A percentile compares a stretch with the other conserved stretches of the same genome.
phyloP scores from a whole-genome alignment of 2,113 vertebrate species.

The Peromyscus californicus region DNA sequence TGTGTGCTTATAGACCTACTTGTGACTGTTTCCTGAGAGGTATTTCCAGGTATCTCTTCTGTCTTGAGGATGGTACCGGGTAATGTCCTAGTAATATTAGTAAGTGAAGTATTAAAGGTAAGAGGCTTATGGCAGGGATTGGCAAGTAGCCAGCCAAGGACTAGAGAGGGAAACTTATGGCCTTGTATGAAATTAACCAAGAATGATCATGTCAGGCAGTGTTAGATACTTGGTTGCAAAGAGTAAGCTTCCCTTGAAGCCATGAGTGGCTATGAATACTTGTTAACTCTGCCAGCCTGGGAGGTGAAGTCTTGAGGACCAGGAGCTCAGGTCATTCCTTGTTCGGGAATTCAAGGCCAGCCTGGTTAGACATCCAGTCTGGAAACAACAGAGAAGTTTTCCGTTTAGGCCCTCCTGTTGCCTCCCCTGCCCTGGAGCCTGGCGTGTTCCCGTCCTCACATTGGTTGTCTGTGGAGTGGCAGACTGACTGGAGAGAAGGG shows the following conservation, averaged over 20 bases:
- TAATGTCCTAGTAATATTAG: neutral
- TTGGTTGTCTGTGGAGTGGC: neutral
- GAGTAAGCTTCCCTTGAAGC: neutral
- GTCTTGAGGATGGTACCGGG: neutral
- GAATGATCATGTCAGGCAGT: neutral
- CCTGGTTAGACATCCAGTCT: neutral
- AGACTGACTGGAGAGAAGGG: neutral
- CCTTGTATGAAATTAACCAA: neutral
- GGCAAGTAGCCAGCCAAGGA: neutral
- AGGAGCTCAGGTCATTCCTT: neutral
- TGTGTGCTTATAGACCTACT: conserved; percentile 70
- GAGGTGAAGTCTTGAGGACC: neutral
- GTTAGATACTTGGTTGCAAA: neutral
- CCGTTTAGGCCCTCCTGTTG: neutral
- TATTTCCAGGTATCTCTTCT: conserved; percentile 36
- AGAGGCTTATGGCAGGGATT: neutral
- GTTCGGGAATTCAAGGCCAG: neutral
- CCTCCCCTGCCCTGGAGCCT: neutral
- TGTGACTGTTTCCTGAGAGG: conserved; percentile 51
- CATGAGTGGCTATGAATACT: neutral
- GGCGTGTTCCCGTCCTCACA: neutral
- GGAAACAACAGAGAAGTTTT: neutral
- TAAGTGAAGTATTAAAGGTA: neutral
- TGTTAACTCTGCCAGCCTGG: too few relatives aligned
- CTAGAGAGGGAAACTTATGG: neutral